phyloP scores from a whole-genome alignment of 2,888 invertebrate genomes.

The Synanthedon myopaeformis region DNA sequence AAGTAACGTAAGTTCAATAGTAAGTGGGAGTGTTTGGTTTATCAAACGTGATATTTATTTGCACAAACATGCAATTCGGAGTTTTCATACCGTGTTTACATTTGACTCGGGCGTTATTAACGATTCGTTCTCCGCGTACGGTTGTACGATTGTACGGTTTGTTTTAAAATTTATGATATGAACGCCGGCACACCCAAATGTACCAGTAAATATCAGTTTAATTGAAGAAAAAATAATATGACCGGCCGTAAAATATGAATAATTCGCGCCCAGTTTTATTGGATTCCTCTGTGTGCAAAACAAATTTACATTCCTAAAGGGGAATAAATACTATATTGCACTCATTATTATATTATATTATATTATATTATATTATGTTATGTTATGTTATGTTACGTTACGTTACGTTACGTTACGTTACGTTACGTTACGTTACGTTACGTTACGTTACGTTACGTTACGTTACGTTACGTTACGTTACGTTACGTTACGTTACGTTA shows the following conservation, averaged over 20 bases:
- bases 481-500: no score
- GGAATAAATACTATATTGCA: no score
- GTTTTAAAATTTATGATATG: constrained; percentile 44
- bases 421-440: no score
- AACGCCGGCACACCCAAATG: constrained; percentile 6
- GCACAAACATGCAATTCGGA: constrained; percentile 23
- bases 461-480: no score
- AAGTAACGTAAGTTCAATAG: background rate
- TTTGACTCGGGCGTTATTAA: constrained; percentile 34
- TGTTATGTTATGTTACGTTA: no score
- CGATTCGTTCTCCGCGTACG: constrained; percentile 10
- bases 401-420: no score
- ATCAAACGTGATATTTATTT: constrained; percentile 23
- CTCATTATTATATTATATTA: no score
- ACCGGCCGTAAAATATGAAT: background rate
- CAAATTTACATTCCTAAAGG: no score
- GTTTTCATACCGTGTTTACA: constrained; percentile 16
- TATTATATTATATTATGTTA: no score
- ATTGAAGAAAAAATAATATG: constrained; percentile 13
- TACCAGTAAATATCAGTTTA: constrained; percentile 22
- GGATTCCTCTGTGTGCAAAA: no score
- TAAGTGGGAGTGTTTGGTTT: constrained; percentile 4
- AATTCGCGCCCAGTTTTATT: no score
- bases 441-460: no score
- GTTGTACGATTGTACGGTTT: constrained; percentile 10